Conservation (phyloP, 2,797 vertebrate genomes). For the Hoplostethus mediterraneus region DNA sequence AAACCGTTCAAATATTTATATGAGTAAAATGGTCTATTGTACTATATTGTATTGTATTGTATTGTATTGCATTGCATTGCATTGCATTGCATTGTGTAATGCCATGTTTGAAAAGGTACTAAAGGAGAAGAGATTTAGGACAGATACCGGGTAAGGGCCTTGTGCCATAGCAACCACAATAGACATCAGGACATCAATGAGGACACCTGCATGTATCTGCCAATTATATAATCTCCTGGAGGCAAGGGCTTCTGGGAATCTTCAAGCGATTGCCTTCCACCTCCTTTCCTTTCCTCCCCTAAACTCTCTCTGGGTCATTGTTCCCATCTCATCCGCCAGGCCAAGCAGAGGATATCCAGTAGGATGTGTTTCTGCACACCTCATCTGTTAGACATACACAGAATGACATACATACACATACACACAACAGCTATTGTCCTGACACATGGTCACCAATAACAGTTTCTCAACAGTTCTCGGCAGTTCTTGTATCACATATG, state of each 20-base stretch:
- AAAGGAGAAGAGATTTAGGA: background rate
- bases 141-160: background rate
- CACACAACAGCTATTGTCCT: slow-evolving; percentile 69
- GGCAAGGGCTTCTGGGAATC: background rate
- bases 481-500: slow-evolving; percentile 53
- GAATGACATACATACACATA: slow-evolving; percentile 24
- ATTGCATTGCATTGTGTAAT: background rate
- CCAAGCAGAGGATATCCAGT: slow-evolving; percentile 81
- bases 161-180: background rate
- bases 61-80: background rate
- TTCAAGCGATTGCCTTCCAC: background rate
- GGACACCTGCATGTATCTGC: background rate
- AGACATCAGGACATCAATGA: background rate
- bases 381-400: slow-evolving; percentile 67
- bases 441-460: slow-evolving; percentile 58
- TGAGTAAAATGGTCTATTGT: background rate
- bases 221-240: background rate
- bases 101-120: background rate
- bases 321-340: slow-evolving; percentile 56
- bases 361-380: slow-evolving; percentile 73
- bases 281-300: slow-evolving; percentile 19
- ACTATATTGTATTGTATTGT: background rate
- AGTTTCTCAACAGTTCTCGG: slow-evolving; percentile 54
- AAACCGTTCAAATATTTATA: background rate
- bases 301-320: slow-evolving; percentile 48